Evolutionary conservation across 2,113 vertebrate species (phyloP).

Genomic region (Rhegmatorhina hoffmannsi): DNA sequence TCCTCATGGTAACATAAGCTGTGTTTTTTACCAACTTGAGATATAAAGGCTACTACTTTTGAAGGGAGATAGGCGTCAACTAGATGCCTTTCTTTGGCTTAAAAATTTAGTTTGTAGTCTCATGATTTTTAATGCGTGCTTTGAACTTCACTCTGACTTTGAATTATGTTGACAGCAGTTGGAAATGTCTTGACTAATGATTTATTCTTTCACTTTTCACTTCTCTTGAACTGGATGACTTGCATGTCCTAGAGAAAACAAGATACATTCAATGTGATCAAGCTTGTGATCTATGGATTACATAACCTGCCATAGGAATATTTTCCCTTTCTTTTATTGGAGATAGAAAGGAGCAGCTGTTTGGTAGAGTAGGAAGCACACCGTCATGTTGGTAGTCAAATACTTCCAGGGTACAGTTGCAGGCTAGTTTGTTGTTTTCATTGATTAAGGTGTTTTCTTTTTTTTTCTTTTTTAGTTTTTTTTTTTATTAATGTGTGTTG

Average conservation of each 20-base stretch:
- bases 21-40: not conserved
- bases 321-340: not conserved
- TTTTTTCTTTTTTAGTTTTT: not conserved
- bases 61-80: not conserved
- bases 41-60: not conserved
- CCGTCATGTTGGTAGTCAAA: not conserved
- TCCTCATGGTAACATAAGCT: not conserved
- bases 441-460: no score
- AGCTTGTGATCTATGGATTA: not conserved
- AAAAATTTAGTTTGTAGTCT: not conserved
- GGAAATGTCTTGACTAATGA: slow-evolving; percentile 8
- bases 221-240: not conserved
- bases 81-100: not conserved
- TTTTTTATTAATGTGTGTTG: not conserved
- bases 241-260: not conserved
- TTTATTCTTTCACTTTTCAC: not conserved
- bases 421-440: not conserved
- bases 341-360: not conserved
- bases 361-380: not conserved
- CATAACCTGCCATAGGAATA: not conserved
- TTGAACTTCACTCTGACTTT: slow-evolving; percentile 41
- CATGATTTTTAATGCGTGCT: slow-evolving; percentile 32
- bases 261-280: not conserved
- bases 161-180: slow-evolving; percentile 30
- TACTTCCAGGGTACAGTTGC: not conserved